Percentiles rank a stretch among this genome's conserved stretches.
Conservation (phyloP, 2,113 vertebrate species). For the Panthera tigris region DNA sequence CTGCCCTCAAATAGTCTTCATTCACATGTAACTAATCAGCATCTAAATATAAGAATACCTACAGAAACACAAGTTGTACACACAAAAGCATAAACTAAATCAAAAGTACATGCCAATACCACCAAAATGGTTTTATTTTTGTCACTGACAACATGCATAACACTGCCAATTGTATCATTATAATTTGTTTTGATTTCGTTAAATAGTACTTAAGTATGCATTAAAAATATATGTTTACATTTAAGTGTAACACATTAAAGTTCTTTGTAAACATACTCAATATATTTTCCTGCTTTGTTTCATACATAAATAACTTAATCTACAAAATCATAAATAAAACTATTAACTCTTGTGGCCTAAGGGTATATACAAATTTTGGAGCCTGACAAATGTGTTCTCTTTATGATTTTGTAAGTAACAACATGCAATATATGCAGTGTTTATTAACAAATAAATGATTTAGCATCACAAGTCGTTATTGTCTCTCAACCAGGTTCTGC, state of each 20-base stretch:
- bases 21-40: background rate
- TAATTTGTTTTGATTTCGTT: constrained; percentile 44
- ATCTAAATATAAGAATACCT: constrained; percentile 1
- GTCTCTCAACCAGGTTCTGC: background rate
- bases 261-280: constrained; percentile 50
- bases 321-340: constrained; percentile 68
- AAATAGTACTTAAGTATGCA: constrained; percentile 55
- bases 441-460: background rate
- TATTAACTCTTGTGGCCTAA: constrained; percentile 26
- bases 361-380: constrained; percentile 50
- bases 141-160: constrained; percentile 33
- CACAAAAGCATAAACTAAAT: constrained; percentile 19
- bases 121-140: constrained; percentile 70
- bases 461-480: background rate
- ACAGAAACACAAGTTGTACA: constrained; percentile 23
- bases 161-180: constrained; percentile 7
- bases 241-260: constrained; percentile 55
- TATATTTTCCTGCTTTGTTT: constrained; percentile 62
- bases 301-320: constrained; percentile 70
- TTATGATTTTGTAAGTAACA: constrained; percentile 28
- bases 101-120: constrained; percentile 40
- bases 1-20: constrained; percentile 15
- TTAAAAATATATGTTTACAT: constrained; percentile 74
- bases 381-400: background rate
- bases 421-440: background rate